phyloP scores from a whole-genome alignment of 2,888 invertebrate genomes.

The Acleris holmiana region DNA sequence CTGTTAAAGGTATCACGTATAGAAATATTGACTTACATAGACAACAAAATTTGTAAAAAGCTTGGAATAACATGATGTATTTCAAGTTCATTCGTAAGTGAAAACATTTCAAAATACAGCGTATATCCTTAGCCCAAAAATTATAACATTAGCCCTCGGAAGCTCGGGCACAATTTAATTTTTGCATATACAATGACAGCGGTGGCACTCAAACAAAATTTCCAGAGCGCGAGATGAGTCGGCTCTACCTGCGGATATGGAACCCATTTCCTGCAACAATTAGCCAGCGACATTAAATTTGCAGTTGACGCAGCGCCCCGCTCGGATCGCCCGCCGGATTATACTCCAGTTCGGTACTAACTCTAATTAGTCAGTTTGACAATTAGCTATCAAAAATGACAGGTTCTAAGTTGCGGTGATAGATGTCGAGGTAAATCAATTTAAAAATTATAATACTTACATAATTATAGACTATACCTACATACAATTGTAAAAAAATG shows the following conservation, averaged over 20 bases:
- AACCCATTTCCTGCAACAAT: slow-evolving; percentile 56
- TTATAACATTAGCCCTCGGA: slow-evolving; percentile 5
- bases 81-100: slow-evolving; percentile 11
- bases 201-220: slow-evolving; percentile 20
- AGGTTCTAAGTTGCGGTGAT: no score
- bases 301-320: slow-evolving; percentile 45
- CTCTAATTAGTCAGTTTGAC: not conserved
- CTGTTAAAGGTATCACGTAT: no score
- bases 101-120: slow-evolving; percentile 4
- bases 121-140: slow-evolving; percentile 13
- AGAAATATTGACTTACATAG: no score
- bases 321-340: slow-evolving; percentile 29
- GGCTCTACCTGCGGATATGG: slow-evolving; percentile 41
- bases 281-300: slow-evolving; percentile 56
- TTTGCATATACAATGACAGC: slow-evolving; percentile 8
- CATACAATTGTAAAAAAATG: no score
- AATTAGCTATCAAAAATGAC: not conserved
- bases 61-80: slow-evolving; percentile 1
- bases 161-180: slow-evolving; percentile 13
- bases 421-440: no score
- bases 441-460: no score
- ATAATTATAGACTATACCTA: no score
- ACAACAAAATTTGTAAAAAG: no score
- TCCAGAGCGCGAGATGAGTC: slow-evolving; percentile 15
- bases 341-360: not conserved